Evolutionary conservation across 2,888 invertebrate genomes (phyloP).

Genomic region (Acanthosoma haemorrhoidale): DNA sequence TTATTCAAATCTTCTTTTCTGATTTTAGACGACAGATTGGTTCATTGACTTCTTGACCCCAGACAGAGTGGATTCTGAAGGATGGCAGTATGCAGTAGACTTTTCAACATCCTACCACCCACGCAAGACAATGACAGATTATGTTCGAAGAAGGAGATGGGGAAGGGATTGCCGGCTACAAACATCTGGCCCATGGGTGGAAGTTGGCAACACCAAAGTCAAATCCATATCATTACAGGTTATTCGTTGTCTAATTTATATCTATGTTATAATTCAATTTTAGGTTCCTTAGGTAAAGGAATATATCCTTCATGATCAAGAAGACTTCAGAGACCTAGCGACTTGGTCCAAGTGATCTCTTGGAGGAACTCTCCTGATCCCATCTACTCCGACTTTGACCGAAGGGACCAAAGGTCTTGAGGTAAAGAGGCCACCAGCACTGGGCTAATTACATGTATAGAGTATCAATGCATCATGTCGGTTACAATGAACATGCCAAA

Average conservation of each 20-base stretch:
- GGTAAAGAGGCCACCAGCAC: no score
- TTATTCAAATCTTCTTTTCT: not conserved
- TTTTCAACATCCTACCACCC: conserved; percentile 83
- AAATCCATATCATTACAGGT: conserved; percentile 73
- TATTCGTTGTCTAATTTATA: conserved; percentile 43
- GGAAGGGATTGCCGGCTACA: conserved; percentile 73
- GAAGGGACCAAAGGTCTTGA: no score
- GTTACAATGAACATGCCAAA: no score
- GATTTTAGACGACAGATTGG: conserved; percentile 73
- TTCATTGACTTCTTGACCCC: conserved; percentile 84
- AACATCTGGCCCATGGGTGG: conserved; percentile 83
- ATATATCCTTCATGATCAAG: no score
- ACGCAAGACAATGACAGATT: conserved; percentile 80
- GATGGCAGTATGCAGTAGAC: conserved; percentile 93
- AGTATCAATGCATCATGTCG: no score
- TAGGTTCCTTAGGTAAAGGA: no score
- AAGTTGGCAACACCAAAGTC: conserved; percentile 78
- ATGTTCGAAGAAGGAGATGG: conserved; percentile 80
- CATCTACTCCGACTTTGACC: no score
- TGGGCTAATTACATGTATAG: no score
- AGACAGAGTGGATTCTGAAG: conserved; percentile 83
- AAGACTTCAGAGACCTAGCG: no score
- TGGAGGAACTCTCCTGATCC: no score
- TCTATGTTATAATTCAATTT: not conserved
- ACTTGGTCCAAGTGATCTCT: no score